phyloP scores from a whole-genome alignment of 2,113 vertebrate genomes.

The Ptyas mucosa region DNA sequence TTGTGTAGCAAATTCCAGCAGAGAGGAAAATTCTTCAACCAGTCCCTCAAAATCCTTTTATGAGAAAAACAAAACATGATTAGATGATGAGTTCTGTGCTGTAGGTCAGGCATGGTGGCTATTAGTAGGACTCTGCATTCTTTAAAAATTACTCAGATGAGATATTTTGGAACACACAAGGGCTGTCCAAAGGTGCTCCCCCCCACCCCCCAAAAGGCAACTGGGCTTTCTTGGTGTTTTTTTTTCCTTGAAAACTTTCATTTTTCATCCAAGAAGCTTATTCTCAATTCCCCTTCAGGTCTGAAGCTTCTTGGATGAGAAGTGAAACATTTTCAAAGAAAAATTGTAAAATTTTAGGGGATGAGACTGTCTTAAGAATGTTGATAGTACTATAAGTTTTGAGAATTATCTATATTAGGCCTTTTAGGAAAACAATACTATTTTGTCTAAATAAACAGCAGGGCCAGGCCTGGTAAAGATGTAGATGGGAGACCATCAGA shows the following conservation, averaged over 20 bases:
- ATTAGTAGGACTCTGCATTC: not conserved
- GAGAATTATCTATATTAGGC: not conserved
- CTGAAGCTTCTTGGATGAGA: not conserved
- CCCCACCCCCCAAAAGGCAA: too few relatives aligned
- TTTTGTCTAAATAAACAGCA: not conserved
- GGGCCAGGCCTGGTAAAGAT: not conserved
- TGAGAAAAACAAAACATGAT: not conserved
- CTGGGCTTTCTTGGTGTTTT: too few relatives aligned
- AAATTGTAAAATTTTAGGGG: not conserved
- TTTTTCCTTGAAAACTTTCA: not conserved
- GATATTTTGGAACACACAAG: not conserved
- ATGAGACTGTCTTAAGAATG: not conserved
- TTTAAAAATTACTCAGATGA: not conserved
- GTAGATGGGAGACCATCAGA: not conserved
- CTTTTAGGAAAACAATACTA: not conserved
- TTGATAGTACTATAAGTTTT: not conserved
- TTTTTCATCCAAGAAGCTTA: not conserved
- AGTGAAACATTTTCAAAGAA: not conserved
- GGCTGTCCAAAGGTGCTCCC: too few relatives aligned
- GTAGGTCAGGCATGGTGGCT: not conserved
- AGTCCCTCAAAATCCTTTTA: conserved; percentile 61
- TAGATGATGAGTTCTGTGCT: not conserved
- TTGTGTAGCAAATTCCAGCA: conserved; percentile 56
- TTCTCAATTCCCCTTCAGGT: not conserved
- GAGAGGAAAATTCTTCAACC: conserved; percentile 61